Percentiles rank a stretch among this genome's conserved stretches.
Evolutionary conservation across 2,113 vertebrate species (phyloP).

Genomic region (Bubo blakistoni): DNA sequence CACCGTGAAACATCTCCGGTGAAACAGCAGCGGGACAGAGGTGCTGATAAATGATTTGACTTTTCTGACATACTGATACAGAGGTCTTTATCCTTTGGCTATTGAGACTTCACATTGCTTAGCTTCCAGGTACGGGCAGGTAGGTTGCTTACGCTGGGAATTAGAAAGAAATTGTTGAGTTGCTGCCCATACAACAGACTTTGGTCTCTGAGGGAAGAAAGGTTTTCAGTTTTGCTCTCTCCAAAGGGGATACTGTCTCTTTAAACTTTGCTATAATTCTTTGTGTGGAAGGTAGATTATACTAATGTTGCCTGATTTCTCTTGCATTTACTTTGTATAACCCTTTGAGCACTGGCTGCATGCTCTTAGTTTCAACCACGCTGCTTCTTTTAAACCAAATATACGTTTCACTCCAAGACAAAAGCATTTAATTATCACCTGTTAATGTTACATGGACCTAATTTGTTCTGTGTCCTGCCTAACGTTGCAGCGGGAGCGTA

Average conservation of each 20-base stretch:
- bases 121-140: conserved; percentile 15
- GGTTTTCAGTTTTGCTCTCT: conserved; percentile 58
- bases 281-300: conserved; percentile 63
- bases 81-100: background rate
- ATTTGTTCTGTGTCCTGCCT: background rate
- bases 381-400: conserved; percentile 56
- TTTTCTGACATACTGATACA: background rate
- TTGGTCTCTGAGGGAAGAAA: background rate
- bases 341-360: conserved; percentile 84
- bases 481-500: conserved; percentile 14
- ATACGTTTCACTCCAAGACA: background rate
- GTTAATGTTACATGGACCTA: background rate
- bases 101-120: background rate
- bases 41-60: background rate
- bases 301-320: conserved; percentile 69
- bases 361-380: conserved; percentile 55
- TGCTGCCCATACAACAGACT: background rate
- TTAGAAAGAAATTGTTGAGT: background rate
- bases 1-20: background rate
- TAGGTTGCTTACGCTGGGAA: background rate
- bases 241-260: conserved; percentile 86
- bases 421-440: background rate
- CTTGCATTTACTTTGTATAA: conserved; percentile 67
- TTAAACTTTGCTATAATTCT: conserved; percentile 74
- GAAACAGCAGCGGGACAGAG: background rate